Percentiles rank a stretch among this genome's conserved stretches.
phyloP scores from a whole-genome alignment of 2,113 vertebrate genomes.

The Aegypius monachus region DNA sequence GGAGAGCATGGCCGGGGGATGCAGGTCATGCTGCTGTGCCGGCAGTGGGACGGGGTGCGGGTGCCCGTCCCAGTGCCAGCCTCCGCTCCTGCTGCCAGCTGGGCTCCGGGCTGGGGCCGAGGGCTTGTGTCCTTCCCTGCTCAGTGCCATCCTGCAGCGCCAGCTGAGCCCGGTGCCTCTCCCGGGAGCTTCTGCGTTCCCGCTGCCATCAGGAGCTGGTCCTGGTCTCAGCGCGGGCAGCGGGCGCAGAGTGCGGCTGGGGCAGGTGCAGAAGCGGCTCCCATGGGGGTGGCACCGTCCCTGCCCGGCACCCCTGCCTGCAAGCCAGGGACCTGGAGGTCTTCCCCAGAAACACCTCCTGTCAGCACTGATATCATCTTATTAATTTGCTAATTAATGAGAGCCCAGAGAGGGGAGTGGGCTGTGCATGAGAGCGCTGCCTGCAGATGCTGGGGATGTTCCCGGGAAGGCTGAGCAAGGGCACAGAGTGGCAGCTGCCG shows the following conservation, averaged over 20 bases:
- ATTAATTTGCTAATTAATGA: neutral
- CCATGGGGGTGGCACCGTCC: neutral
- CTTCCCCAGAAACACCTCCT: neutral
- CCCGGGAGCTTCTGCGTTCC: neutral
- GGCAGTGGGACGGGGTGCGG: neutral
- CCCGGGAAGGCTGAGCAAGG: neutral
- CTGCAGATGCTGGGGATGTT: neutral
- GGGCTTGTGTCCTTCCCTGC: neutral
- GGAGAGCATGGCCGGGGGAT: neutral
- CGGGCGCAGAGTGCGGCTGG: neutral
- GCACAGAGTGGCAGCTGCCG: accelerated
- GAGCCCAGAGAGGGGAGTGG: neutral
- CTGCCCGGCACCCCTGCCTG: neutral
- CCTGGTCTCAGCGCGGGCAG: neutral
- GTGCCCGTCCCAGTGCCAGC: neutral
- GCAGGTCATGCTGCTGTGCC: accelerated
- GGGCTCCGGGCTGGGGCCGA: no score
- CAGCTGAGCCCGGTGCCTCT: neutral
- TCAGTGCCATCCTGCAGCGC: accelerated
- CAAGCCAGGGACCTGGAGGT: neutral
- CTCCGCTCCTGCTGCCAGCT: neutral
- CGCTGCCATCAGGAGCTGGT: accelerated
- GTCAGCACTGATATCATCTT: accelerated
- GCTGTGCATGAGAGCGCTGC: neutral
- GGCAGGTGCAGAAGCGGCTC: neutral